Evolutionary conservation across 2,113 vertebrate genomes (phyloP).

Genomic region (Tiliqua scincoides): DNA sequence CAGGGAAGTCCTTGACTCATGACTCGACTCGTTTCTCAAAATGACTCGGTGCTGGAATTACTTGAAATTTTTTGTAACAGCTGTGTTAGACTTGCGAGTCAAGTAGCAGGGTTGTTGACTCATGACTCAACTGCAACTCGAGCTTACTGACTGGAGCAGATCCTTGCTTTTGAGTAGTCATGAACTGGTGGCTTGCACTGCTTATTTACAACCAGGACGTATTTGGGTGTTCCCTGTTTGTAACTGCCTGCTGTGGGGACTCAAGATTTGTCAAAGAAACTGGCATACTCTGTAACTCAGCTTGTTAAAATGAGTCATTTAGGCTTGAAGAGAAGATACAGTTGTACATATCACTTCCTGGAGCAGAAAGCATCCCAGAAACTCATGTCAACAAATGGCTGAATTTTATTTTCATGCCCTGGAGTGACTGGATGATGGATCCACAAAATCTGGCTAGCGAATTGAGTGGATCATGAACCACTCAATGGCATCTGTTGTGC

Average conservation of each 20-base stretch:
- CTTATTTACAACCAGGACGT: not conserved
- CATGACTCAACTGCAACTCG: too few relatives aligned
- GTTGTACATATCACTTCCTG: not conserved
- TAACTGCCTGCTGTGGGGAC: slow-evolving; percentile 11
- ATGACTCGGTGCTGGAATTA: too few relatives aligned
- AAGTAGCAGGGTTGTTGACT: too few relatives aligned
- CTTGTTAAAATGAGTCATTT: not conserved
- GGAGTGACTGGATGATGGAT: not conserved
- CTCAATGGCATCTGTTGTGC: slow-evolving; percentile 14
- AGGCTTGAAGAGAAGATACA: not conserved
- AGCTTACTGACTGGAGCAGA: too few relatives aligned
- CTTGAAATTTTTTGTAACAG: too few relatives aligned
- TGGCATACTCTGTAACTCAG: fast-evolving
- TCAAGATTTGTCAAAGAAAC: slow-evolving; percentile 36
- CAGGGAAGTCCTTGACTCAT: too few relatives aligned
- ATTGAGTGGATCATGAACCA: not conserved
- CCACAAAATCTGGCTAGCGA: slow-evolving; percentile 12
- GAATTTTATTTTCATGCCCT: not conserved
- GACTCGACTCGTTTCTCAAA: too few relatives aligned
- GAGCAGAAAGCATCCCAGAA: slow-evolving; percentile 10
- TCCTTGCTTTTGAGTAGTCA: too few relatives aligned
- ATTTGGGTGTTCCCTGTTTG: not conserved
- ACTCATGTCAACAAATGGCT: not conserved
- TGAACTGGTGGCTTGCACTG: too few relatives aligned
- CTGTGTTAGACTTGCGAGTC: too few relatives aligned